Evolutionary conservation across 2,888 invertebrate genomes (phyloP).

Genomic region (Patella depressa): DNA sequence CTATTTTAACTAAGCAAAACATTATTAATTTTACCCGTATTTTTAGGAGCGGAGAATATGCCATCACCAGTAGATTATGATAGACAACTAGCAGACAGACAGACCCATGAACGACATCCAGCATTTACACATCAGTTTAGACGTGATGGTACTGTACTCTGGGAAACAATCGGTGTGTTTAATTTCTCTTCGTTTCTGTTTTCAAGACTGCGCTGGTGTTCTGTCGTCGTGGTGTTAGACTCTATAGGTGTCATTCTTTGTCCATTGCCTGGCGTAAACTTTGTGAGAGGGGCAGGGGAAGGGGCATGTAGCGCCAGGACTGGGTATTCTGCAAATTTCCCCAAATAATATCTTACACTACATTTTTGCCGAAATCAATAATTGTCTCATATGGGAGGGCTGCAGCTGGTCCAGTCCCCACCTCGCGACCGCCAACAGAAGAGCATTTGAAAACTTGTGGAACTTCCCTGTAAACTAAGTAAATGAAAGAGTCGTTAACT

Average conservation of each 20-base stretch:
- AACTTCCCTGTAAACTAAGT: not conserved
- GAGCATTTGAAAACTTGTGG: not conserved
- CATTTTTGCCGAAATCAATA: too few relatives aligned
- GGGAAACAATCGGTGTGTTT: conserved; percentile 49
- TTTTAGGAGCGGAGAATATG: conserved; percentile 51
- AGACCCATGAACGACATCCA: conserved; percentile 44
- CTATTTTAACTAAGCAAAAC: too few relatives aligned
- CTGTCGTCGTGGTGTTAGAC: not conserved
- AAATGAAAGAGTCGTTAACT: too few relatives aligned
- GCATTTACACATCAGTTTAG: conserved; percentile 58
- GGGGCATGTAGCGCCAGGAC: too few relatives aligned
- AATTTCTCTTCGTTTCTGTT: too few relatives aligned
- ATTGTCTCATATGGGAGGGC: too few relatives aligned
- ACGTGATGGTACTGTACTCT: conserved; percentile 58
- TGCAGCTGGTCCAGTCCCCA: too few relatives aligned
- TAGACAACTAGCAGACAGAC: conserved; percentile 48
- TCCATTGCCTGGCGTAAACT: not conserved
- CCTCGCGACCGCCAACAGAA: too few relatives aligned
- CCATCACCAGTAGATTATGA: conserved; percentile 61
- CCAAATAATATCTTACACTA: too few relatives aligned
- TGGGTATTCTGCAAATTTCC: too few relatives aligned
- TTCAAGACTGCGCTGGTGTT: not conserved
- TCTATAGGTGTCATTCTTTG: not conserved
- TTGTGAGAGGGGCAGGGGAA: too few relatives aligned
- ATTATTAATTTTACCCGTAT: not conserved